Conservation (phyloP, 2,888 invertebrate species). For the Trissonchulus sp. region DNA sequence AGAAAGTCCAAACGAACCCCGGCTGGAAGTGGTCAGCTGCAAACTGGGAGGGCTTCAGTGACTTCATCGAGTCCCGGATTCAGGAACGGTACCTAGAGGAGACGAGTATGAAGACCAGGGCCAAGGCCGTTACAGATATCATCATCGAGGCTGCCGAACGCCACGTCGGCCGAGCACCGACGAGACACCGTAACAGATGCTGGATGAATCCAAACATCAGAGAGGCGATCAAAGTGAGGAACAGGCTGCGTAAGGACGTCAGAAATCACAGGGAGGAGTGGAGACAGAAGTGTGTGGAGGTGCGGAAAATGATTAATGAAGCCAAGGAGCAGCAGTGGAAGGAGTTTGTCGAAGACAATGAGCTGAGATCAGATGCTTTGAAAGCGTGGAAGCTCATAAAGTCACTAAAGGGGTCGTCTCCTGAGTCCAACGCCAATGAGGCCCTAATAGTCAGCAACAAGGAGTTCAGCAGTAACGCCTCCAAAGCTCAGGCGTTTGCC, state of each 20-base stretch:
- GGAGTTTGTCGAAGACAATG: conserved; percentile 1
- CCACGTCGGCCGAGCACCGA: background rate
- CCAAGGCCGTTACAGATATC: conserved; percentile 1
- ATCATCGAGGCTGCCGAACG: background rate
- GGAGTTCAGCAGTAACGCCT: background rate
- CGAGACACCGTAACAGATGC: background rate
- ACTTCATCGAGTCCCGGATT: background rate
- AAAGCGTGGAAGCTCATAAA: conserved; percentile 6
- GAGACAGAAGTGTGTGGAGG: background rate
- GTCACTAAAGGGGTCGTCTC: background rate
- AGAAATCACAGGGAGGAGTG: background rate
- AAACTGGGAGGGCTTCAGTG: conserved; percentile 5
- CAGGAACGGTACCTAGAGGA: no score
- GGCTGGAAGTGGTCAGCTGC: background rate
- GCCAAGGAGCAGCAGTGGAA: background rate
- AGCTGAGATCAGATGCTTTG: background rate
- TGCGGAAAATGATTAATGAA: background rate
- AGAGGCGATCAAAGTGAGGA: conserved; percentile 1
- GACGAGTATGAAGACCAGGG: background rate
- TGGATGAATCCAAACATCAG: background rate
- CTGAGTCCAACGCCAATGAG: background rate
- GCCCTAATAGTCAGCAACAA: conserved; percentile 5
- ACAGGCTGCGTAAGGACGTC: background rate
- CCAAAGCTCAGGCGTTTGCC: no score
- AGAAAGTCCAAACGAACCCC: background rate